Conservation (phyloP, 2,888 invertebrate species). For the Sepioteuthis lessoniana region DNA sequence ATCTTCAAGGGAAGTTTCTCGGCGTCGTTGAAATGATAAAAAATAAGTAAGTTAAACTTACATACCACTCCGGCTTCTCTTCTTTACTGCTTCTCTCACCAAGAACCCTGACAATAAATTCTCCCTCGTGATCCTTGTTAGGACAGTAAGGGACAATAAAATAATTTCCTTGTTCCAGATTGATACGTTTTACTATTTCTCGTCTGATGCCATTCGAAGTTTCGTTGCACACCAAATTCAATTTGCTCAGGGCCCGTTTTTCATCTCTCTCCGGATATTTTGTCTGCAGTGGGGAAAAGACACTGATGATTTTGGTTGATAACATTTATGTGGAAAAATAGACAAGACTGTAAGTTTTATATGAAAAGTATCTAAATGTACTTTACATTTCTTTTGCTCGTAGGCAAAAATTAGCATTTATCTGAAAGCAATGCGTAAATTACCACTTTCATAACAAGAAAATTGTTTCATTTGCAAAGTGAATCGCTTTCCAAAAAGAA, state of each 20-base stretch:
- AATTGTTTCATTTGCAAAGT: no score
- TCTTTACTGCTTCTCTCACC: constrained; percentile 64
- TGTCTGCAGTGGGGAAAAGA: constrained; percentile 58
- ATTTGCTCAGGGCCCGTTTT: constrained; percentile 64
- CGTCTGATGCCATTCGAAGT: constrained; percentile 62
- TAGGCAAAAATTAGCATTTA: no score
- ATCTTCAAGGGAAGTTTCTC: no score
- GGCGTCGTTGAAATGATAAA: no score
- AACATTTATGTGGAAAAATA: neutral
- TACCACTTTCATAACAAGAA: no score
- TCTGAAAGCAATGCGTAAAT: no score
- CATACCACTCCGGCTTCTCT: constrained; percentile 69
- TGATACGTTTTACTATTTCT: constrained; percentile 65
- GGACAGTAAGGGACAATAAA: constrained; percentile 69
- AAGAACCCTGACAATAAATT: constrained; percentile 68
- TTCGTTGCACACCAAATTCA: constrained; percentile 61
- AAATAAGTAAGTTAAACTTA: neutral
- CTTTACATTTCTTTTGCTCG: no score
- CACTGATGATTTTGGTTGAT: neutral
- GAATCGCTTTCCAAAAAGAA: no score
- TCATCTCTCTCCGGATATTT: constrained; percentile 68
- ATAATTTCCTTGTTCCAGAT: constrained; percentile 70
- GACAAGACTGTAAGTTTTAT: no score
- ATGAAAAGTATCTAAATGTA: no score
- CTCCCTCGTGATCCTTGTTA: constrained; percentile 64